Evolutionary conservation across 2,113 vertebrate genomes (phyloP).

Genomic region (Chascanopsetta lugubris): DNA sequence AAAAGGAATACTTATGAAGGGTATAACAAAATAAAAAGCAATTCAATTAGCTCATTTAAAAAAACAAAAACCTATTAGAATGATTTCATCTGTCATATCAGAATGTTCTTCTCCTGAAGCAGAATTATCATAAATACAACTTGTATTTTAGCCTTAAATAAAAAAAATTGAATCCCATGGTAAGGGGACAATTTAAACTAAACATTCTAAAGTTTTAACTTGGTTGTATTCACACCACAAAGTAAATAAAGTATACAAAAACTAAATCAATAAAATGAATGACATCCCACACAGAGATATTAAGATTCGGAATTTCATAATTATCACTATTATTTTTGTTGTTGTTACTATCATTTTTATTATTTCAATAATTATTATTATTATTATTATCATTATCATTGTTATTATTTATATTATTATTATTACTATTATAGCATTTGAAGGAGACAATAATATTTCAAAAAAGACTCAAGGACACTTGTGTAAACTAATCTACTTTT

Average conservation of each 20-base stretch:
- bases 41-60: conserved; percentile 42
- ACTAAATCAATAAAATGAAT: conserved; percentile 6
- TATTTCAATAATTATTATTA: background rate
- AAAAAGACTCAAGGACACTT: conserved; percentile 1
- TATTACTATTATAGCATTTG: background rate
- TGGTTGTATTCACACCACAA: background rate
- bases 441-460: background rate
- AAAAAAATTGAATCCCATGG: background rate
- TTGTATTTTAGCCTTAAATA: background rate
- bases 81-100: conserved; percentile 14
- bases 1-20: conserved; percentile 29
- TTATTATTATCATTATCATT: too few relatives aligned
- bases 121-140: conserved; percentile 1
- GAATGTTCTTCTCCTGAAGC: conserved; percentile 6
- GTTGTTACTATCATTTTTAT: too few relatives aligned
- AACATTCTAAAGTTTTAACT: background rate
- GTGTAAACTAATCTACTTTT: background rate
- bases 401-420: background rate
- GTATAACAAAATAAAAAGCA: conserved; percentile 42
- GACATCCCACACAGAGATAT: background rate
- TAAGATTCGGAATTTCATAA: too few relatives aligned
- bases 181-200: background rate
- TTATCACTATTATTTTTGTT: too few relatives aligned
- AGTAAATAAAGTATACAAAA: background rate
- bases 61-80: conserved; percentile 21